Percentiles rank a stretch among this genome's conserved stretches.
phyloP scores from a whole-genome alignment of 2,797 vertebrate species.

The Zenarchopterus dispar region DNA sequence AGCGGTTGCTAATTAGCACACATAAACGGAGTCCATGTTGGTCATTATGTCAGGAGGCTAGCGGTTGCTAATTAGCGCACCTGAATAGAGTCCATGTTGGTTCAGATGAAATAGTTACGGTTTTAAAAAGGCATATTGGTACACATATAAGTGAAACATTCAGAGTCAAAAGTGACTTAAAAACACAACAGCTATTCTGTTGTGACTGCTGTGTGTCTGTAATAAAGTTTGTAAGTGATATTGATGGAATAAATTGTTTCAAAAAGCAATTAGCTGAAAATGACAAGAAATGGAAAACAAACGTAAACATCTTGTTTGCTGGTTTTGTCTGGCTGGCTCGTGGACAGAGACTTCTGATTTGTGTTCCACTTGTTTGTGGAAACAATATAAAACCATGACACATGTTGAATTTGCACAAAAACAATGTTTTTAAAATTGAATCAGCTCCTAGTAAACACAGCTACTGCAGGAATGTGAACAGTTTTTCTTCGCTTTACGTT shows the following conservation, averaged over 20 bases:
- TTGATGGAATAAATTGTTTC: background rate
- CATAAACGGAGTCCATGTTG: background rate
- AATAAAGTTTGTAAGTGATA: background rate
- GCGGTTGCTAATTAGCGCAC: too few relatives aligned
- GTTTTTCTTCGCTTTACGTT: background rate
- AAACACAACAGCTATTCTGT: too few relatives aligned
- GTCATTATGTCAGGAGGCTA: background rate
- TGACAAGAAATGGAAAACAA: background rate
- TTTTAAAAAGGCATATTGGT: background rate
- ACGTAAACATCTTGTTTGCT: background rate
- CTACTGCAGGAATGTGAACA: background rate
- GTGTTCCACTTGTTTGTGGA: background rate
- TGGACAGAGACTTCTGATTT: background rate
- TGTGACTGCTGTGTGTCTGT: too few relatives aligned
- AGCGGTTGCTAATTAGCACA: background rate
- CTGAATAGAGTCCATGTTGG: too few relatives aligned
- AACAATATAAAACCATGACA: background rate
- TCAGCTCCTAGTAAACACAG: background rate
- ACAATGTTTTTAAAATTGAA: background rate
- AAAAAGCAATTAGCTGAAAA: background rate
- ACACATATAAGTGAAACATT: too few relatives aligned
- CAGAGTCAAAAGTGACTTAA: too few relatives aligned
- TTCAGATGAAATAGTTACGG: background rate
- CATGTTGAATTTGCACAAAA: background rate
- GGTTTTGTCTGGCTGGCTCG: background rate